phyloP scores from a whole-genome alignment of 2,113 vertebrate species.

The Chelonoidis abingdonii region DNA sequence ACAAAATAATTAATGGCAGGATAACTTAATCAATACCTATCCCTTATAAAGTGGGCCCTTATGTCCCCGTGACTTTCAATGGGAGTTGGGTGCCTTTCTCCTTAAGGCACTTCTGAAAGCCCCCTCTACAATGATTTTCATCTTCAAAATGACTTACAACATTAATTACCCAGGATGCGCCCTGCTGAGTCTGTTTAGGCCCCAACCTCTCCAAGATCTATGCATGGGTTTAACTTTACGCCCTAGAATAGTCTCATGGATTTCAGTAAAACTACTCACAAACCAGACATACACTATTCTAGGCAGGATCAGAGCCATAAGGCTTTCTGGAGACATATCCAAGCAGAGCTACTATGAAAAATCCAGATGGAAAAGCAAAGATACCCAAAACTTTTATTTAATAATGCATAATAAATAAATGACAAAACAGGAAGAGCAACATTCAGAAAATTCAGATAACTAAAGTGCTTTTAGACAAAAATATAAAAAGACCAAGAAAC shows the following conservation, averaged over 20 bases:
- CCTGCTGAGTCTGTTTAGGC: fast-evolving
- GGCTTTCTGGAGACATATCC: fast-evolving
- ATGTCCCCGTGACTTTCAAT: not conserved
- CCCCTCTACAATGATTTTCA: not conserved
- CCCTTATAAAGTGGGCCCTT: not conserved
- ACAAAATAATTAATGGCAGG: not conserved
- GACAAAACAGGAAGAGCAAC: slow-evolving; percentile 66
- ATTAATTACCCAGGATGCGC: not conserved
- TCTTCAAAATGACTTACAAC: not conserved
- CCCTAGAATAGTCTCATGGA: fast-evolving
- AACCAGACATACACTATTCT: not conserved
- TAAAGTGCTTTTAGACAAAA: slow-evolving; percentile 82
- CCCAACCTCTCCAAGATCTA: not conserved
- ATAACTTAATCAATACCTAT: not conserved
- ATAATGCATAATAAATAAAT: slow-evolving; percentile 78
- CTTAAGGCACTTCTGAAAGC: not conserved
- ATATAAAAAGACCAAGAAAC: slow-evolving; percentile 59
- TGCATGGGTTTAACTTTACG: fast-evolving
- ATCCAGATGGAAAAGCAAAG: slow-evolving; percentile 24
- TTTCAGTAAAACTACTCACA: not conserved
- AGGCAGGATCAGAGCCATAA: not conserved
- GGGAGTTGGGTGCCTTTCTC: not conserved
- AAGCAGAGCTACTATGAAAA: not conserved
- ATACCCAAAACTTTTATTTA: slow-evolving; percentile 78
- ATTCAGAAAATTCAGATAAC: slow-evolving; percentile 75